Conservation (phyloP, 1,140 invertebrate genomes). For the Bombus difficillimus region DNA sequence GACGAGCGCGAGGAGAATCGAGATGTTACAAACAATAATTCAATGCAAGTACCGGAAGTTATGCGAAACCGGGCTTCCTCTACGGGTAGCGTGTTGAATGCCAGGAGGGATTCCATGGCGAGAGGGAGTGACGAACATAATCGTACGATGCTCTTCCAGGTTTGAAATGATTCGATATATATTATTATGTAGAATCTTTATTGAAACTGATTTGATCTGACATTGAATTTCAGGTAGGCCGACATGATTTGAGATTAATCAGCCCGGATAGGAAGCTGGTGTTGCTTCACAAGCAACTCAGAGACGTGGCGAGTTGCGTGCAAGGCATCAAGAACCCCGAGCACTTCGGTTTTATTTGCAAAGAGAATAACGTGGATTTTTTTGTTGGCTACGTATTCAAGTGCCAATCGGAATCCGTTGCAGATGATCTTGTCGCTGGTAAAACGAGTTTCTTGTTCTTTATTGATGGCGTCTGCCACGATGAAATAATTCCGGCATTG, state of each 20-base stretch:
- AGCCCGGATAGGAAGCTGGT: conserved; percentile 96
- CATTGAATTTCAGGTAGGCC: conserved; percentile 87
- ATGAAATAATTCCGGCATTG: background rate
- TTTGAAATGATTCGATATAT: conserved; percentile 77
- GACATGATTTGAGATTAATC: conserved; percentile 93
- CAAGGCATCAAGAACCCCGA: conserved; percentile 91
- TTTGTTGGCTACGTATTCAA: conserved; percentile 95
- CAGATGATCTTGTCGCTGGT: conserved; percentile 91
- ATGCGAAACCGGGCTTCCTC: conserved; percentile 82
- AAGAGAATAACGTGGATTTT: conserved; percentile 86
- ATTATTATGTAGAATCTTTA: too few species aligned
- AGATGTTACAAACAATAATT: conserved; percentile 46
- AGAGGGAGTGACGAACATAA: conserved; percentile 87
- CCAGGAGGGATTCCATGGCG: conserved; percentile 74
- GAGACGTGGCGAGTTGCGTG: conserved; percentile 94
- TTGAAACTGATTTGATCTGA: background rate
- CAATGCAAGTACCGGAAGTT: conserved; percentile 75
- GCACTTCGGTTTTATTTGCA: conserved; percentile 96
- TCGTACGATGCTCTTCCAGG: conserved; percentile 95
- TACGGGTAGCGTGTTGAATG: conserved; percentile 78
- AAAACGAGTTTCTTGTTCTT: conserved; percentile 59
- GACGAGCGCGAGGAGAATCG: conserved; percentile 55
- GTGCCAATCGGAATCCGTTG: conserved; percentile 92
- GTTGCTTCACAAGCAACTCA: conserved; percentile 92
- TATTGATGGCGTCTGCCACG: background rate